Evolutionary conservation across 2,113 vertebrate species (phyloP).

Genomic region (Globicephala melas): DNA sequence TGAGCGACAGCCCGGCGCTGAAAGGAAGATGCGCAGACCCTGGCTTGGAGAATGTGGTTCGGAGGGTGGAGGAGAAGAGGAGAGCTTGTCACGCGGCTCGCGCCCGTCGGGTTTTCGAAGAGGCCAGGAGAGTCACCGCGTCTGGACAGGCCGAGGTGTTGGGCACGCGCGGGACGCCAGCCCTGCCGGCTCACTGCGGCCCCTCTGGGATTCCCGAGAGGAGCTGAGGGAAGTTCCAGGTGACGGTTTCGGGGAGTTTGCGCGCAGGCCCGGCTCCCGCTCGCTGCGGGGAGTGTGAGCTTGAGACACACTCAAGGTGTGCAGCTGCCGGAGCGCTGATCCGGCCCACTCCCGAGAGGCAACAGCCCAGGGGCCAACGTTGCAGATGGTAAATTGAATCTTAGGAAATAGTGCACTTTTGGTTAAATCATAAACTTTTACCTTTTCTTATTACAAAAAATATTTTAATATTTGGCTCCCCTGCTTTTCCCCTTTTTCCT

Average conservation of each 20-base stretch:
- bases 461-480: background rate
- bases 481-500: background rate
- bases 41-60: background rate
- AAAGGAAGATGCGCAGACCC: background rate
- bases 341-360: background rate
- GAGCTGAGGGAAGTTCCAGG: background rate
- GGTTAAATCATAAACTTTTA: background rate
- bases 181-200: no score
- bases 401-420: background rate
- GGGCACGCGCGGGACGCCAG: background rate
- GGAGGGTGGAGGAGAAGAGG: no score
- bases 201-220: background rate
- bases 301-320: background rate
- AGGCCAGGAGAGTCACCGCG: background rate
- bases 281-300: background rate
- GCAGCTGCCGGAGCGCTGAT: rapidly evolving
- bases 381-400: background rate
- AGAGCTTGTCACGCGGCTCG: background rate
- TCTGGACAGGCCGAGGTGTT: background rate
- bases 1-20: rapidly evolving
- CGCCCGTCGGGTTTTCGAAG: rapidly evolving
- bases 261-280: rapidly evolving
- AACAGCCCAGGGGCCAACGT: background rate
- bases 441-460: slow-evolving; percentile 15
- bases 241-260: background rate